These are phyloP conservation scores for Lucilia sericata DNA, from an alignment of 1,140 invertebrate species.

Conservation along the genomic window DNA sequence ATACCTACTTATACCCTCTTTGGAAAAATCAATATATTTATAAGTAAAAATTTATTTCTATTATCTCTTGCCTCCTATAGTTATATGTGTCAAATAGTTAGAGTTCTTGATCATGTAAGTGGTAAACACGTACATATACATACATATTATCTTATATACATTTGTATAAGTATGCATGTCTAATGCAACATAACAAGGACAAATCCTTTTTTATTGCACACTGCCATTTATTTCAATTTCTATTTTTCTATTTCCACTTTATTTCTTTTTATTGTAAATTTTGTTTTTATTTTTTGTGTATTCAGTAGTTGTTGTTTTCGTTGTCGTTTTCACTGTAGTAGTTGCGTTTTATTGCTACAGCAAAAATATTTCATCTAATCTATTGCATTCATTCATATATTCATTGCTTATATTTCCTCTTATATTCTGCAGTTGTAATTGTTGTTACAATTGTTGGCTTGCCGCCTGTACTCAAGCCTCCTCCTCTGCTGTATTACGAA, in stretches of 20 bases:
- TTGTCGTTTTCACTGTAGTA: not conserved
- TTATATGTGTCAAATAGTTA: not conserved
- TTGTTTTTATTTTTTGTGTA: not conserved
- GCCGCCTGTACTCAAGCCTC: too few species aligned
- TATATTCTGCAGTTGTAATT: not conserved
- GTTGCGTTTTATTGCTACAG: not conserved
- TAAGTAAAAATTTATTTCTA: too few species aligned
- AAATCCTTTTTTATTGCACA: conserved; percentile 22
- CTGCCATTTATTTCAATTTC: conserved; percentile 18
- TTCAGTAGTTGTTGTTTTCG: not conserved
- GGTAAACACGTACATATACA: not conserved
- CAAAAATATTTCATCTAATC: conserved; percentile 20
- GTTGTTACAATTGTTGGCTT: not conserved
- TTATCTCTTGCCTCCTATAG: too few species aligned
- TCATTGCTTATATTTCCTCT: conserved; percentile 13
- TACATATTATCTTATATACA: not conserved
- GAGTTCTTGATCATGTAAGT: not conserved
- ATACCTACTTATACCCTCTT: too few species aligned
- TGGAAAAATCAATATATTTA: too few species aligned
- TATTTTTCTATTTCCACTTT: not conserved
- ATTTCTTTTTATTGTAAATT: not conserved
- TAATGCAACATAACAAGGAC: conserved; percentile 26
- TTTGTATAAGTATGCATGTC: not conserved
- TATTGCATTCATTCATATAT: conserved; percentile 24
- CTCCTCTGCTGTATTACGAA: not conserved